These are phyloP conservation scores for Baronia brevicornis DNA, from an alignment of 2,888 invertebrate species.

Conservation along the genomic window DNA sequence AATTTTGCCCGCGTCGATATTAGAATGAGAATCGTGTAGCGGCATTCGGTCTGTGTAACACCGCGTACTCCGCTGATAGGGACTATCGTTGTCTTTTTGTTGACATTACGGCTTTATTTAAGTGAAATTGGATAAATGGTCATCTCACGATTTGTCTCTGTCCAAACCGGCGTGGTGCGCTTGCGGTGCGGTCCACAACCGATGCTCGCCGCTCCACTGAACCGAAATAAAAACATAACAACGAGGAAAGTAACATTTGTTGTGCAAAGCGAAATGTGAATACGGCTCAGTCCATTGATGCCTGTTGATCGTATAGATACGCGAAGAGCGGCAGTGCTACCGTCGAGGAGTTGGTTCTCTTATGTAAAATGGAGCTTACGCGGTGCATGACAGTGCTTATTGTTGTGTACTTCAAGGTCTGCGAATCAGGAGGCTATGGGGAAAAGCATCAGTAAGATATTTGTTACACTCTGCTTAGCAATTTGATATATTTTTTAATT, in stretches of 20 bases:
- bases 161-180: conserved; percentile 54
- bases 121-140: conserved; percentile 75
- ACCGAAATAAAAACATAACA: conserved; percentile 41
- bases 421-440: conserved; percentile 59
- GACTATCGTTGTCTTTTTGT: conserved; percentile 60
- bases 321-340: conserved; percentile 18
- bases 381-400: conserved; percentile 47
- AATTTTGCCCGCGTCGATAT: conserved; percentile 33
- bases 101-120: conserved; percentile 71
- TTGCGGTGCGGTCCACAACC: conserved; percentile 40
- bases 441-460: conserved; percentile 59
- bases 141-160: conserved; percentile 60
- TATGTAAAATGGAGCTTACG: conserved; percentile 42
- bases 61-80: conserved; percentile 45
- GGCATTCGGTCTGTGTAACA: conserved; percentile 22
- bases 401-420: conserved; percentile 42
- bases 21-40: conserved; percentile 33
- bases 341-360: conserved; percentile 5
- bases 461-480: conserved; percentile 5
- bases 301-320: conserved; percentile 28
- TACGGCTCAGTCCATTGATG: conserved; percentile 31
- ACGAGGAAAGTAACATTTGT: conserved; percentile 40
- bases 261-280: conserved; percentile 57
- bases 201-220: conserved; percentile 34
- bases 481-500: conserved; percentile 8